Base-by-base conservation (phyloP, 2,113 vertebrate species). In the Papio anubis region DNA sequence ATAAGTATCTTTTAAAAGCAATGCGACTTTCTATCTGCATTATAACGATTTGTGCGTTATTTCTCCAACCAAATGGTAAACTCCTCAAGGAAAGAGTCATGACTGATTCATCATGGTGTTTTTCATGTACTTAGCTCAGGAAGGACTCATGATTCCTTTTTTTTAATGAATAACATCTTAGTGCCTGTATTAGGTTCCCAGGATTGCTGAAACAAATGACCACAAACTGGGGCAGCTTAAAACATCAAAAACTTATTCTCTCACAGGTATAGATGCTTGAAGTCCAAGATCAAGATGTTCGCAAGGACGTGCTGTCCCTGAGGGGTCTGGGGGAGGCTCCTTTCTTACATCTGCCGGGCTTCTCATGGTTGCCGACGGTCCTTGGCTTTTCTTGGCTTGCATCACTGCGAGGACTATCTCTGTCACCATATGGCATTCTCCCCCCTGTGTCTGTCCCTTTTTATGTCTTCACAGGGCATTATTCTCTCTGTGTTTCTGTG, bases 381-480 rank as follows among this genome's bases (percentile, higher is more conserved):
- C 38, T 16, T 43, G 45, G 48, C 35, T 3, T 16, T 59, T 38
- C 13, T 68, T n/a, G 17, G 6, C 59, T 85, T 57, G 43, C 14
- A 3, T 10, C 59, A 8, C 32, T 66, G 9, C 17, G 27, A 32
- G 55, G 5, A 64, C 80, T 93, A n/a, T 57, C 40, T 48, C 13
- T 45, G 2, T 48, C 35, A 30, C 40, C 7, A 9, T 0, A 6
- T 7, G 61, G 38, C 0, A 16, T 1, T 59, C 40, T 8, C 10
- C 25, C 5, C 25, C 6, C n/a, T 30, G 30, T 9, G 3, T 70
- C 40, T 45, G 43, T 76, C 88, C 32, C 25, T 17, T 6, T 73
- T 25, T 75, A 32, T 64, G 7, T 21, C n/a, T 73, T 72, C 52
- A 73, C 0, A 2, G 17, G 64, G 2, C 18, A 7, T n/a, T 66